Evolutionary conservation across 2,113 vertebrate genomes (phyloP).

Genomic region (Hylia prasina): DNA sequence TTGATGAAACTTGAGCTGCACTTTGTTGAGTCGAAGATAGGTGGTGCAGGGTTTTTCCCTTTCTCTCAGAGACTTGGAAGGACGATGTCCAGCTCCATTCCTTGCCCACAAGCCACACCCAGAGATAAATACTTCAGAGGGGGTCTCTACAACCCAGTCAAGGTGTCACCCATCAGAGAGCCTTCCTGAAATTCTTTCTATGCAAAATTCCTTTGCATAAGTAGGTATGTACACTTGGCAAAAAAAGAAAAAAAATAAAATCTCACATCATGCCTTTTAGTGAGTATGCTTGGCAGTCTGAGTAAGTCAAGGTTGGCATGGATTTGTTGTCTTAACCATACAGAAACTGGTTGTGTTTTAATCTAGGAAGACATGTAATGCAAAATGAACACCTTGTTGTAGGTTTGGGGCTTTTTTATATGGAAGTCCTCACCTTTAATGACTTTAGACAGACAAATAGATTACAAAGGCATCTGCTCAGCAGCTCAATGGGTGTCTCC

Average conservation of each 20-base stretch:
- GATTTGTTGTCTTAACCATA: background rate
- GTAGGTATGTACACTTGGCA: background rate
- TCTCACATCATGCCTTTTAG: background rate
- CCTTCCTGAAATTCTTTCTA: background rate
- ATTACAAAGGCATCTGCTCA: conserved; percentile 23
- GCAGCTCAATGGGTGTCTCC: background rate
- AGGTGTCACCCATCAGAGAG: background rate
- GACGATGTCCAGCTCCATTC: background rate
- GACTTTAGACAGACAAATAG: background rate
- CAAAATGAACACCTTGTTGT: background rate
- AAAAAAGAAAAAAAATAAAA: background rate
- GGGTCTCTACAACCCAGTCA: background rate
- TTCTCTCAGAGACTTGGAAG: background rate
- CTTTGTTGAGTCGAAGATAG: background rate
- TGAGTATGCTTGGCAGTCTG: background rate
- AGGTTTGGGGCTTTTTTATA: background rate
- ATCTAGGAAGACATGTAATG: background rate
- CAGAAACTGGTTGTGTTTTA: background rate
- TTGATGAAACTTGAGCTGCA: background rate
- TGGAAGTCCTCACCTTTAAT: background rate
- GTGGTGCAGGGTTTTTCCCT: background rate
- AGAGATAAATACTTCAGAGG: background rate
- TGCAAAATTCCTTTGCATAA: background rate
- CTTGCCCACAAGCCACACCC: background rate
- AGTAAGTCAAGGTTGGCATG: background rate